Conservation (phyloP, 2,113 vertebrate species). For the Grammomys dolichurus region DNA sequence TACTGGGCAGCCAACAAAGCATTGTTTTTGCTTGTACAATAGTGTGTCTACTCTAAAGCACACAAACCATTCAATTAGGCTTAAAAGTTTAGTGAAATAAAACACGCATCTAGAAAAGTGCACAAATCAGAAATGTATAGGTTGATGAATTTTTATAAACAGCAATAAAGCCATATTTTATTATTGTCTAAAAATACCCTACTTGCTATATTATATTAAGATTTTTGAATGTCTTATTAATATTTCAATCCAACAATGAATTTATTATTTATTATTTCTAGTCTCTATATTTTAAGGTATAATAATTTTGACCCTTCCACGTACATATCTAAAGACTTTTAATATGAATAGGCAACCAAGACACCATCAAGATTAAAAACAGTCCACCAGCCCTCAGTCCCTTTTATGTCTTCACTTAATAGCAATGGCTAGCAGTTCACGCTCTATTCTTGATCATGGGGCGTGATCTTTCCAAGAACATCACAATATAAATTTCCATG, state of each 20-base stretch:
- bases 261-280: not conserved
- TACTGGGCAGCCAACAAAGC: constrained; percentile 32
- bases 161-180: not conserved
- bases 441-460: not conserved
- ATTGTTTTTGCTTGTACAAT: constrained; percentile 8
- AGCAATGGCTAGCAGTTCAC: not conserved
- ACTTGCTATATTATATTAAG: not conserved
- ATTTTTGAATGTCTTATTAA: not conserved
- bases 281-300: not conserved
- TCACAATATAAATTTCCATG: not conserved
- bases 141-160: constrained; percentile 12
- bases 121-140: not conserved
- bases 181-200: not conserved
- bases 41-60: not conserved
- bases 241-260: constrained; percentile 29
- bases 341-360: not conserved
- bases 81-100: constrained; percentile 26
- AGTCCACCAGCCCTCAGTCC: not conserved
- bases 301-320: not conserved
- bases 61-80: not conserved
- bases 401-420: not conserved
- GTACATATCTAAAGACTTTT: not conserved
- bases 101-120: not conserved
- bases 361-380: not conserved
- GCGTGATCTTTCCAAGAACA: not conserved